Evolutionary conservation across 1,140 invertebrate species (phyloP).

Genomic region (Radopholus similis): DNA sequence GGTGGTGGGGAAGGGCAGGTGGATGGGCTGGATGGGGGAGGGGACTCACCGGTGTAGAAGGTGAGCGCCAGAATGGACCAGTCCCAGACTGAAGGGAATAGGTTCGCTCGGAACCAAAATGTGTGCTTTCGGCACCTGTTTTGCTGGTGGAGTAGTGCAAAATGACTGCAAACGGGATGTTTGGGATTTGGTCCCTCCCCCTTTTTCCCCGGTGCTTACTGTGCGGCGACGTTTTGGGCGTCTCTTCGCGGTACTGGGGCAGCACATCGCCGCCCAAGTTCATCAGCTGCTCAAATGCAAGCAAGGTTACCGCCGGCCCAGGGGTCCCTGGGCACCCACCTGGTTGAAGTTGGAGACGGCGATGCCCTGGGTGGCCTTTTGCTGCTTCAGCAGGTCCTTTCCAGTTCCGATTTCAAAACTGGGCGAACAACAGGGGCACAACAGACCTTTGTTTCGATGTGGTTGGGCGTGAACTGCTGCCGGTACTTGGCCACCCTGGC

Average conservation of each 20-base stretch:
- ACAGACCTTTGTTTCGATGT: slow-evolving; percentile 58
- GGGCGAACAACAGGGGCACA: too few relatives aligned
- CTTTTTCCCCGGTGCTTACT: too few relatives aligned
- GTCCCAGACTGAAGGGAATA: slow-evolving; percentile 72
- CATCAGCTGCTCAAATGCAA: slow-evolving; percentile 73
- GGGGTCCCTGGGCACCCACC: slow-evolving; percentile 23
- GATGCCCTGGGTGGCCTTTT: slow-evolving; percentile 34
- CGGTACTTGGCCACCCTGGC: slow-evolving; percentile 56
- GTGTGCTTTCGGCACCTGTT: slow-evolving; percentile 88
- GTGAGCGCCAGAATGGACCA: slow-evolving; percentile 99
- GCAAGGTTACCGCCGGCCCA: background rate
- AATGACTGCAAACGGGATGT: slow-evolving; percentile 66
- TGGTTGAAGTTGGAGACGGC: slow-evolving; percentile 59
- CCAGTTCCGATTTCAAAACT: background rate
- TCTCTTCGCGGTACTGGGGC: slow-evolving; percentile 99
- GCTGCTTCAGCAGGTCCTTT: slow-evolving; percentile 45
- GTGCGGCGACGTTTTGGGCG: slow-evolving; percentile 86
- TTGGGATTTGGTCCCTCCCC: too few relatives aligned
- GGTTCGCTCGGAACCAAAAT: slow-evolving; percentile 82
- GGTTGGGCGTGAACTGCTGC: slow-evolving; percentile 55
- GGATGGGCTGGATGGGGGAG: too few relatives aligned
- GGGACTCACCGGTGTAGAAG: slow-evolving; percentile 94
- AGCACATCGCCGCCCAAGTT: slow-evolving; percentile 91
- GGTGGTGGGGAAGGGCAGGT: background rate
- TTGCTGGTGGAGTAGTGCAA: slow-evolving; percentile 94